phyloP scores from a whole-genome alignment of 2,797 vertebrate genomes.

The Nothura maculosa region DNA sequence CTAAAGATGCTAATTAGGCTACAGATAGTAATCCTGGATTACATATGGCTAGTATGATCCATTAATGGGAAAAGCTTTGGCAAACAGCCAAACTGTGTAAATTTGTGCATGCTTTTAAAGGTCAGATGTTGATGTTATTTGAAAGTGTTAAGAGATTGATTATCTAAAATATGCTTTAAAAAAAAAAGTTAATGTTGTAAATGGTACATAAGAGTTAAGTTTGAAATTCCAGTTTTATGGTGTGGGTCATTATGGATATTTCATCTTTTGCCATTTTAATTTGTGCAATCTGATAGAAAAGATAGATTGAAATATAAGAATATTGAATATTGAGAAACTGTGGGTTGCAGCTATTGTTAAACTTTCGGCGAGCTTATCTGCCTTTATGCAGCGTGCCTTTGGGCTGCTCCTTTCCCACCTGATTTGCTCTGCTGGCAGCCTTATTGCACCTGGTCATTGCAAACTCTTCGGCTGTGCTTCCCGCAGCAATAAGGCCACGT shows the following conservation, averaged over 20 bases:
- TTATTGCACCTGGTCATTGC: slow-evolving; percentile 16
- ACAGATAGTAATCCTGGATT: neutral
- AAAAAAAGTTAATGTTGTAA: slow-evolving; percentile 13
- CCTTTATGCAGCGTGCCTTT: neutral
- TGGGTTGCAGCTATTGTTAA: neutral
- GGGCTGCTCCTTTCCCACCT: neutral
- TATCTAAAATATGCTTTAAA: slow-evolving; percentile 5
- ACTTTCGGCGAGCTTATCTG: neutral
- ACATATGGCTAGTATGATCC: neutral
- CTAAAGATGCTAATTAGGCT: slow-evolving; percentile 9
- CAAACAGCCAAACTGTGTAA: neutral
- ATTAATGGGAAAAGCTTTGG: slow-evolving; percentile 18
- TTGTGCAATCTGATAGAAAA: neutral
- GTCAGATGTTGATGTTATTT: neutral
- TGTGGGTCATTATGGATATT: neutral
- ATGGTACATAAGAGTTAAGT: neutral
- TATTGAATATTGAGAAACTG: neutral
- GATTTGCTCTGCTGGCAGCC: neutral
- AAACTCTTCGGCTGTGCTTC: neutral
- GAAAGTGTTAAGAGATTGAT: neutral
- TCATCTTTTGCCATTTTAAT: slow-evolving; percentile 4
- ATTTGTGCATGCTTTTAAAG: slow-evolving; percentile 4
- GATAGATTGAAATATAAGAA: neutral
- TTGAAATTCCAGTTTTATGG: neutral
- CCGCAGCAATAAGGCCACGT: neutral